phyloP scores from a whole-genome alignment of 2,797 vertebrate species.

The Simalia tracyae region DNA sequence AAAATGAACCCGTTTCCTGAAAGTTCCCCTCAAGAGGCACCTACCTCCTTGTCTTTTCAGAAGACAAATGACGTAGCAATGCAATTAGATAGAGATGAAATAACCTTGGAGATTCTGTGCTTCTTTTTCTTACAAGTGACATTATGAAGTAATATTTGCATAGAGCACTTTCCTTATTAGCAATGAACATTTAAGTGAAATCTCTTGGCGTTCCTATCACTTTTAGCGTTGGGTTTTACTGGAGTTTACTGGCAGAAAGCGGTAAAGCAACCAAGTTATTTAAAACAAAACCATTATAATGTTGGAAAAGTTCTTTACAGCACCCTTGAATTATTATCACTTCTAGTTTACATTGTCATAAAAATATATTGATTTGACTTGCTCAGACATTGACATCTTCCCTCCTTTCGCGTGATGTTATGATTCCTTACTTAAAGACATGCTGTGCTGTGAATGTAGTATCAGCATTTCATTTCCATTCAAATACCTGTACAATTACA shows the following conservation, averaged over 20 bases:
- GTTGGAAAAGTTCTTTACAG: constrained; percentile 51
- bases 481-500: fast-evolving
- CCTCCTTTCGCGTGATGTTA: constrained; percentile 4
- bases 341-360: constrained; percentile 63
- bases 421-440: constrained; percentile 4
- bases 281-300: not conserved
- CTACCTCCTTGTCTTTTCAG: not conserved
- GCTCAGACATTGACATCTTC: not conserved
- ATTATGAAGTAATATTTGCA: constrained; percentile 44
- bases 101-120: constrained; percentile 31
- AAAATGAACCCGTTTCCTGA: not conserved
- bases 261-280: constrained; percentile 59
- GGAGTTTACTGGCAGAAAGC: constrained; percentile 63
- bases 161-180: constrained; percentile 65
- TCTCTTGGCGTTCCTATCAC: constrained; percentile 52
- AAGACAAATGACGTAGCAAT: not conserved
- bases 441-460: constrained; percentile 10
- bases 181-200: constrained; percentile 47
- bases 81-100: not conserved
- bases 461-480: constrained; percentile 27
- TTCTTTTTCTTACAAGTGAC: not conserved
- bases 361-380: constrained; percentile 46
- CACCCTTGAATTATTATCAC: constrained; percentile 31
- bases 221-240: constrained; percentile 45
- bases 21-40: not conserved